A percentile compares a stretch with the other conserved stretches of the same genome.
Conservation (phyloP, 2,888 invertebrate genomes). For the Agrochola lota region DNA sequence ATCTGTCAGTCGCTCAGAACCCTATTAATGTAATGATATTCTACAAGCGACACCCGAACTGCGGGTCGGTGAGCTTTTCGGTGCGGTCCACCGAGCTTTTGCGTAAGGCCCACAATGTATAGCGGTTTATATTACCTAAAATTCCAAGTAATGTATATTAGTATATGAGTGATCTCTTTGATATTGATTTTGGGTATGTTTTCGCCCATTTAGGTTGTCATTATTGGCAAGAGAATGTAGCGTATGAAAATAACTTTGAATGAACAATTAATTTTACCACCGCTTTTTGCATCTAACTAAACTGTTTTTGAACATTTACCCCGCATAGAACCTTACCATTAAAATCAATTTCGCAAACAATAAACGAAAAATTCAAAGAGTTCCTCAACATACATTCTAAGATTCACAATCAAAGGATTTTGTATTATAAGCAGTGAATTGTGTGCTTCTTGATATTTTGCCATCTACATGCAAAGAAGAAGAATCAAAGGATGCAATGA, state of each 20-base stretch:
- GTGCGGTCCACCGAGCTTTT: constrained; percentile 26
- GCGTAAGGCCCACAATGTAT: constrained; percentile 19
- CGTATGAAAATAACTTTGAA: neutral
- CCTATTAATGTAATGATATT: constrained; percentile 14
- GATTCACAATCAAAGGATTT: neutral
- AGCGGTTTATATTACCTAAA: constrained; percentile 24
- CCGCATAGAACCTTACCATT: neutral
- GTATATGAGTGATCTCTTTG: neutral
- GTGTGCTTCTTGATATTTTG: neutral
- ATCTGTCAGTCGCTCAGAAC: constrained; percentile 20
- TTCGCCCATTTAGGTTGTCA: neutral
- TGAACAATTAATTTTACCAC: too few relatives aligned
- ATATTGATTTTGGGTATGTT: neutral
- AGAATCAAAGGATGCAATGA: neutral
- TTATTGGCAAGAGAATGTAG: neutral
- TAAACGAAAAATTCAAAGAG: neutral
- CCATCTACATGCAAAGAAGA: neutral
- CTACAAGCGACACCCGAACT: constrained; percentile 23
- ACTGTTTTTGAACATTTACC: neutral
- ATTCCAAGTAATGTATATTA: constrained; percentile 18
- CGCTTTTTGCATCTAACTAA: neutral
- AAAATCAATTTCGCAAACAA: neutral
- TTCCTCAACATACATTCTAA: neutral
- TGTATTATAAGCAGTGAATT: neutral
- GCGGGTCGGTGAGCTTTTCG: constrained; percentile 45